Conservation (phyloP, 1,140 invertebrate genomes). For the Drosophila athabasca region DNA sequence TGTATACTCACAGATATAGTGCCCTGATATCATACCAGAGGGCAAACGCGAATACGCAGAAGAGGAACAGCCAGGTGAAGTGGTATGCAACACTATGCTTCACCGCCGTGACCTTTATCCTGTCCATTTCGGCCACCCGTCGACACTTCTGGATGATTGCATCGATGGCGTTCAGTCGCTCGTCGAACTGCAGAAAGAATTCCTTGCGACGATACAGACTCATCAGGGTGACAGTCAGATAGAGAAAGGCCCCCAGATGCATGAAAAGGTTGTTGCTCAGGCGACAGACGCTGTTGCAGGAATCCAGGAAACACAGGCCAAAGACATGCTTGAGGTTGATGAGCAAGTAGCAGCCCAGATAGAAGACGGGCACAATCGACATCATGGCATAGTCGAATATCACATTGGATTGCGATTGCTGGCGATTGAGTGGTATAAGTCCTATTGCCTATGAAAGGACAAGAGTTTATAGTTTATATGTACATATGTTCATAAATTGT, state of each 20-base stretch:
- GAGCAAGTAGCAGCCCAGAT: constrained; percentile 62
- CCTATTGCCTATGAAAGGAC: constrained; percentile 58
- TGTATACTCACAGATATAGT: constrained; percentile 56
- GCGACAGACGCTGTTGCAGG: constrained; percentile 69
- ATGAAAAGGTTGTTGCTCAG: constrained; percentile 67
- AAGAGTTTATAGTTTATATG: not conserved
- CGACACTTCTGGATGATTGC: constrained; percentile 55
- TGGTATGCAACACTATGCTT: constrained; percentile 67
- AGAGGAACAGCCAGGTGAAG: constrained; percentile 68
- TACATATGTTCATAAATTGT: no score
- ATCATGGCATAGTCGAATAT: constrained; percentile 71
- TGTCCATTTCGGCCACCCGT: constrained; percentile 56
- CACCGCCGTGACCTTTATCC: constrained; percentile 40
- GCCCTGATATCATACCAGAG: constrained; percentile 61
- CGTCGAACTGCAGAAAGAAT: constrained; percentile 71
- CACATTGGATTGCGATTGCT: constrained; percentile 37
- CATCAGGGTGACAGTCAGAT: constrained; percentile 60
- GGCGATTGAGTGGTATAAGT: constrained; percentile 69
- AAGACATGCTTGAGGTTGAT: constrained; percentile 44
- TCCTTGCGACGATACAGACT: constrained; percentile 70
- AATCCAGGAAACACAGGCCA: constrained; percentile 31
- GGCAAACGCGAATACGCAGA: constrained; percentile 57
- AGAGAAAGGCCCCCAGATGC: constrained; percentile 71
- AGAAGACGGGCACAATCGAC: constrained; percentile 61
- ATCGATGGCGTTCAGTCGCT: constrained; percentile 66